phyloP scores from a whole-genome alignment of 2,113 vertebrate species.

The Herpailurus yagouaroundi region DNA sequence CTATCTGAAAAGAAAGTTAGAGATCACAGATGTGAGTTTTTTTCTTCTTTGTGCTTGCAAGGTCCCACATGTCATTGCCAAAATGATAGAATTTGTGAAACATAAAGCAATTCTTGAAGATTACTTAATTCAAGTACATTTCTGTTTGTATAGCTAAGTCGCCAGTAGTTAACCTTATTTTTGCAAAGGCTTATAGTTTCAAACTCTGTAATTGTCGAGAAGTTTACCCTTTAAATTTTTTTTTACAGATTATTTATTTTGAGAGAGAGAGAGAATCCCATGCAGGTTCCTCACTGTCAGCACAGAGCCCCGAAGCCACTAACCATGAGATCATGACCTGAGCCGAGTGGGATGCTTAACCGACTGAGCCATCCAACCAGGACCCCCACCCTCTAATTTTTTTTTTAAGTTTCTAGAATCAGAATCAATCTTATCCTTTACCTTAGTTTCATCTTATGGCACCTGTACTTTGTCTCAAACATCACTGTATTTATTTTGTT shows the following conservation, averaged over 20 bases:
- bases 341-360: too few species aligned
- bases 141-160: background rate
- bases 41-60: background rate
- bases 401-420: background rate
- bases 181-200: background rate
- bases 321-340: too few species aligned
- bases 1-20: background rate
- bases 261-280: too few species aligned
- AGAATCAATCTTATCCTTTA: background rate
- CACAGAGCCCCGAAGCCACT: too few species aligned
- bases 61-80: background rate
- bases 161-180: background rate
- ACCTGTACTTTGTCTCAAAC: background rate
- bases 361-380: too few species aligned
- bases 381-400: too few species aligned
- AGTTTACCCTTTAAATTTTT: background rate
- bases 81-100: background rate
- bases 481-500: background rate
- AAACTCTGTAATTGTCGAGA: background rate
- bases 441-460: background rate
- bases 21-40: background rate
- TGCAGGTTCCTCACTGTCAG: too few species aligned
- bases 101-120: background rate
- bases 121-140: background rate
- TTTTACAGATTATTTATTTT: too few species aligned